These are phyloP conservation scores for Saguinus imperator DNA, from an alignment of 2,113 vertebrate genomes.

Conservation along the genomic window DNA sequence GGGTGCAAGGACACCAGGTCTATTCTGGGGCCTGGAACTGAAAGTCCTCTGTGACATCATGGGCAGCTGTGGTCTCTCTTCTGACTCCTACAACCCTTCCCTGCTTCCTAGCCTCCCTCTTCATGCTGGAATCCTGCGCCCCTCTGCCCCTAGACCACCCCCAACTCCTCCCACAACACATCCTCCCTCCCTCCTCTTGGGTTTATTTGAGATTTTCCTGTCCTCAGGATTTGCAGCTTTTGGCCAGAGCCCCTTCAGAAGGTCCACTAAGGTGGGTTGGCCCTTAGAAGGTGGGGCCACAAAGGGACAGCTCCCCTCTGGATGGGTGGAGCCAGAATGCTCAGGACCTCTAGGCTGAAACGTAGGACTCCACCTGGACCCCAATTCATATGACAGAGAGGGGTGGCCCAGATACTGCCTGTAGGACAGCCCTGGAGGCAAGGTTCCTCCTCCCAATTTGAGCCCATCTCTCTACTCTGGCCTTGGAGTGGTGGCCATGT, in stretches of 20 bases:
- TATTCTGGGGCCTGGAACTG: constrained; percentile 73
- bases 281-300: background rate
- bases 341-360: background rate
- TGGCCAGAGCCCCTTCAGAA: background rate
- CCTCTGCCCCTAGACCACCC: background rate
- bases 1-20: background rate
- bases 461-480: background rate
- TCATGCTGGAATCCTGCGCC: background rate
- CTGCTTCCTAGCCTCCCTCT: background rate
- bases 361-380: background rate
- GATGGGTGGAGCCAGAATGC: background rate
- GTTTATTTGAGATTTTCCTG: background rate
- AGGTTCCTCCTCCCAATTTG: background rate
- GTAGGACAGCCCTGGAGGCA: background rate
- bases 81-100: background rate
- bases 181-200: background rate
- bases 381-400: background rate
- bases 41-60: constrained; percentile 68
- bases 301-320: background rate
- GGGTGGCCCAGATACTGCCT: background rate
- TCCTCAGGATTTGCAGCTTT: background rate
- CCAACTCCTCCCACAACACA: background rate
- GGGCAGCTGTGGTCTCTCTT: constrained; percentile 25
- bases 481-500: background rate
- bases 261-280: background rate